Conservation (phyloP, 2,888 invertebrate species). For the Callosobruchus maculatus region DNA sequence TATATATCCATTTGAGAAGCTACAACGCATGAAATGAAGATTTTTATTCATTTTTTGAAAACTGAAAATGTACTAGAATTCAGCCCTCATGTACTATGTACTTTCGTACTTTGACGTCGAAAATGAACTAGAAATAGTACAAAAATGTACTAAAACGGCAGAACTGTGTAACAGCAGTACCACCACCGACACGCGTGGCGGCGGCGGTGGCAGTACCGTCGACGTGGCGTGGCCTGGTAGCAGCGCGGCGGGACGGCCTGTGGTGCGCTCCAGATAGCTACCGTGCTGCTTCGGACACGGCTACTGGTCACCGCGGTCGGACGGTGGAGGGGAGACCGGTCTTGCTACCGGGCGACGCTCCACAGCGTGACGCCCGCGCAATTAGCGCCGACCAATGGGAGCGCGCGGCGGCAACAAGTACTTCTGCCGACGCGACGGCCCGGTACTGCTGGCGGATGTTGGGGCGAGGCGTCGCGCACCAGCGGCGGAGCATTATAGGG, state of each 20-base stretch:
- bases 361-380: constrained; percentile 1
- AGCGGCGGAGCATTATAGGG: too few species aligned
- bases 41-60: too few species aligned
- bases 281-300: constrained; percentile 19
- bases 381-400: constrained; percentile 17
- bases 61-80: too few species aligned
- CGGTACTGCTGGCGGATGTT: neutral
- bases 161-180: neutral
- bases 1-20: too few species aligned
- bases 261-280: constrained; percentile 4
- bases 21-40: too few species aligned
- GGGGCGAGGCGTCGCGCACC: neutral
- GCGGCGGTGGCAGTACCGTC: neutral
- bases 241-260: too few species aligned
- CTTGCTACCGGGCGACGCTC: neutral
- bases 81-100: too few species aligned
- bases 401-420: neutral
- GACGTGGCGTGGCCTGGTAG: neutral
- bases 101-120: too few species aligned
- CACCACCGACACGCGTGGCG: neutral
- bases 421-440: neutral
- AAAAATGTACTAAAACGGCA: too few species aligned
- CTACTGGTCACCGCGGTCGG: constrained; percentile 26
- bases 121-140: too few species aligned
- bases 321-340: constrained; percentile 8